phyloP scores from a whole-genome alignment of 2,113 vertebrate genomes.

The Platysteira castanea region DNA sequence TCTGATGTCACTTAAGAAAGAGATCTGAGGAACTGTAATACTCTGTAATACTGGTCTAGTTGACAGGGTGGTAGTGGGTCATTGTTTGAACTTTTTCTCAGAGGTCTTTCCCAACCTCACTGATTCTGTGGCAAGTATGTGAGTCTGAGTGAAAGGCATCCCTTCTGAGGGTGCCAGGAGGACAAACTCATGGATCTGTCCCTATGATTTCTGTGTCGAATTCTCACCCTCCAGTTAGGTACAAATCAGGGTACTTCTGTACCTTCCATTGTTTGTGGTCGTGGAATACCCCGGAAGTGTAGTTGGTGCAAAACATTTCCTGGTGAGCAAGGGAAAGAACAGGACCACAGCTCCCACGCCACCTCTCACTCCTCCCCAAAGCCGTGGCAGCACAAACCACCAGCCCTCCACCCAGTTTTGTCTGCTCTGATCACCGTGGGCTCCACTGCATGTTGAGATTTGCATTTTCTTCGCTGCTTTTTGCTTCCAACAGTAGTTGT shows the following conservation, averaged over 20 bases:
- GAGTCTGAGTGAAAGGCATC: background rate
- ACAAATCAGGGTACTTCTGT: background rate
- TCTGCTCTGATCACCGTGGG: background rate
- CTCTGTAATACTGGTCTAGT: background rate
- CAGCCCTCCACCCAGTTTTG: background rate
- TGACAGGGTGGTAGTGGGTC: background rate
- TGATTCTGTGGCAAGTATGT: background rate
- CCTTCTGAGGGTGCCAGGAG: background rate
- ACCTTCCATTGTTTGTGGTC: background rate
- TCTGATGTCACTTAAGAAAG: background rate
- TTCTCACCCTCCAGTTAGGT: background rate
- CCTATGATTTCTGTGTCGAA: background rate
- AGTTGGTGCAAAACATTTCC: background rate
- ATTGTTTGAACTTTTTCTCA: background rate
- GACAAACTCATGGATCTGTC: background rate
- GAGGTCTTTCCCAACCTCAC: background rate
- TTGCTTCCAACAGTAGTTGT: background rate
- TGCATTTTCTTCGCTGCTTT: background rate
- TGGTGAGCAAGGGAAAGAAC: background rate
- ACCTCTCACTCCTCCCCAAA: background rate
- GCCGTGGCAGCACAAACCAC: background rate
- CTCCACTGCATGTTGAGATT: background rate
- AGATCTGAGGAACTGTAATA: background rate
- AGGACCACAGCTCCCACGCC: rapidly evolving
- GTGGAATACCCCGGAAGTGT: rapidly evolving